Evolutionary conservation across 2,888 invertebrate genomes (phyloP).

Genomic region (Amorpha juglandis): DNA sequence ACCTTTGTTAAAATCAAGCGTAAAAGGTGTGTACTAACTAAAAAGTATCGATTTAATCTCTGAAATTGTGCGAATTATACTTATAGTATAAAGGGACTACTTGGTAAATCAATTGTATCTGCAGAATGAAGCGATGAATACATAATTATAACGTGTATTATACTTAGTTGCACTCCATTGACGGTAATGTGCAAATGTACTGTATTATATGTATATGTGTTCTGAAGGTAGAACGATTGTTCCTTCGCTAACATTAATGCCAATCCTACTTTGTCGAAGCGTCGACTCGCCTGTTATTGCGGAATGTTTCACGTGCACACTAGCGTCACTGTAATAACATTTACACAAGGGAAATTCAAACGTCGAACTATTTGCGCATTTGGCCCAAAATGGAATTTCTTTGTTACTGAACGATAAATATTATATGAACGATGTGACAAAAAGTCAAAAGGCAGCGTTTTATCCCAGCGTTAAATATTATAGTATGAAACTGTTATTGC

Average conservation of each 20-base stretch:
- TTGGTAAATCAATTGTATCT: too few relatives aligned
- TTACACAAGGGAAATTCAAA: slow-evolving; percentile 82
- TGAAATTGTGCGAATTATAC: too few relatives aligned
- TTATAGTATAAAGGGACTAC: too few relatives aligned
- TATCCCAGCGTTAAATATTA: slow-evolving; percentile 60
- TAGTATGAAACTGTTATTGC: slow-evolving; percentile 22
- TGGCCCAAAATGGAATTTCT: slow-evolving; percentile 79
- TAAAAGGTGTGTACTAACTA: too few relatives aligned
- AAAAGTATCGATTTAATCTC: too few relatives aligned
- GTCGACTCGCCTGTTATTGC: slow-evolving; percentile 63
- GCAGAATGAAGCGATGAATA: too few relatives aligned
- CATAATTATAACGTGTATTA: too few relatives aligned
- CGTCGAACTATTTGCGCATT: slow-evolving; percentile 81
- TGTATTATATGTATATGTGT: neutral
- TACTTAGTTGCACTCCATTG: neutral
- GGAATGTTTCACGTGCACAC: slow-evolving; percentile 74
- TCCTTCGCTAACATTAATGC: slow-evolving; percentile 41
- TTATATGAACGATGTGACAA: slow-evolving; percentile 75
- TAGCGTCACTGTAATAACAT: slow-evolving; percentile 74
- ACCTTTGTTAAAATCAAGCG: too few relatives aligned
- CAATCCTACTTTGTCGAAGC: slow-evolving; percentile 58
- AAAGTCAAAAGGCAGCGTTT: slow-evolving; percentile 63
- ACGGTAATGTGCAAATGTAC: slow-evolving; percentile 23
- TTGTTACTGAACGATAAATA: slow-evolving; percentile 78
- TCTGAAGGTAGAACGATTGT: slow-evolving; percentile 14